Evolutionary conservation across 2,888 invertebrate species (phyloP).

Genomic region (Branchinecta sandiegonensis): DNA sequence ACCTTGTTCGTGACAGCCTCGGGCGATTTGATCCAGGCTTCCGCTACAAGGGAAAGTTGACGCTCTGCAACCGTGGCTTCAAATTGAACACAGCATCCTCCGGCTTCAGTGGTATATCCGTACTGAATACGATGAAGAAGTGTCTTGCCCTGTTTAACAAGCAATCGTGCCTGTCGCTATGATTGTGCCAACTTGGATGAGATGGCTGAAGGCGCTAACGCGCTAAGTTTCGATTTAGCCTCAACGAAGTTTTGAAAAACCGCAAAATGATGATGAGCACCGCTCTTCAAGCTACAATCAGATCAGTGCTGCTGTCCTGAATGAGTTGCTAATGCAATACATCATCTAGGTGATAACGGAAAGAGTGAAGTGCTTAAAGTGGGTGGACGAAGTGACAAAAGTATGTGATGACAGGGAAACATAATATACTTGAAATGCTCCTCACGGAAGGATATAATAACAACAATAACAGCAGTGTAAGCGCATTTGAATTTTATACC

Average conservation of each 20-base stretch:
- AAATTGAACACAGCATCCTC: no score
- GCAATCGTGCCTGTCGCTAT: conserved; percentile 14
- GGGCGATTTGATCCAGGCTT: no score
- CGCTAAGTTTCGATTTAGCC: conserved; percentile 15
- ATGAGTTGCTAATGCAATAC: conserved; percentile 16
- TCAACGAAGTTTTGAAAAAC: conserved; percentile 9
- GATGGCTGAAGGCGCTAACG: conserved; percentile 11
- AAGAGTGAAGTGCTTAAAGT: not conserved
- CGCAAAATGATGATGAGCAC: conserved; percentile 7
- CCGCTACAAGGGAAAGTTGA: no score
- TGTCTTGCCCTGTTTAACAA: conserved; percentile 16
- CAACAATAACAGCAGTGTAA: not conserved
- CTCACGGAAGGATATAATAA: conserved; percentile 16
- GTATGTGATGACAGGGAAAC: conserved; percentile 15
- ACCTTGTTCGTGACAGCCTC: no score
- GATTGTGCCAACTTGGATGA: conserved; percentile 15
- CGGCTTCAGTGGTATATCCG: not conserved
- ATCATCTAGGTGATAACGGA: conserved; percentile 12
- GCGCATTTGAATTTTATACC: no score
- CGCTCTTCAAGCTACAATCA: not conserved
- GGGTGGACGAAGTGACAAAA: conserved; percentile 6
- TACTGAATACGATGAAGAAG: conserved; percentile 14
- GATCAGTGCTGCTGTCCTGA: conserved; percentile 9
- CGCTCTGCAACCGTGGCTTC: no score
- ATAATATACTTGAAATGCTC: conserved; percentile 14